A percentile compares a stretch with the other conserved stretches of the same genome.
These are phyloP conservation scores for Monochamus alternatus DNA, from an alignment of 2,888 invertebrate species.

Conservation along the genomic window DNA sequence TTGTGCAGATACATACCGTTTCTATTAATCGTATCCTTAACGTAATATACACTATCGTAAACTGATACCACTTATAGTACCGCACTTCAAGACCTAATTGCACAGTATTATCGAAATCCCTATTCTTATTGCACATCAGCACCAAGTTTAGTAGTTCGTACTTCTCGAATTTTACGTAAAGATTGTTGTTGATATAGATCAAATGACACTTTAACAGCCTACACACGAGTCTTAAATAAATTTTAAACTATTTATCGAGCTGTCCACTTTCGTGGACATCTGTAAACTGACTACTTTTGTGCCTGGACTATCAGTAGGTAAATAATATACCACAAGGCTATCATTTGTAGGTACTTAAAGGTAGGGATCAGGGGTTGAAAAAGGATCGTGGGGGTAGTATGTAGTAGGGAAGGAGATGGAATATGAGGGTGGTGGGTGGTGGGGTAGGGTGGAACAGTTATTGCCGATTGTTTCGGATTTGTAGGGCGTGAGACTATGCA, in stretches of 20 bases:
- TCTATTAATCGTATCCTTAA: too few species aligned
- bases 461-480: conserved; percentile 53
- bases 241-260: conserved; percentile 17
- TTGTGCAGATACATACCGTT: too few species aligned
- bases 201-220: conserved; percentile 12
- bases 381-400: conserved; percentile 12
- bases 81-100: background rate
- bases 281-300: conserved; percentile 43
- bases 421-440: conserved; percentile 7
- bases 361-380: conserved; percentile 28
- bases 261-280: conserved; percentile 37
- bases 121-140: background rate
- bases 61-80: too few species aligned
- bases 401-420: conserved; percentile 15
- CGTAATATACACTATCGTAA: too few species aligned
- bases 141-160: background rate
- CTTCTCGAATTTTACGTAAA: conserved; percentile 8
- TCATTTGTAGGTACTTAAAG: conserved; percentile 25
- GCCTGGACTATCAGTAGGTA: conserved; percentile 21
- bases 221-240: conserved; percentile 5
- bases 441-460: conserved; percentile 41
- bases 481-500: conserved; percentile 65
- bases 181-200: conserved; percentile 5
- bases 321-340: conserved; percentile 16
- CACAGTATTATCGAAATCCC: conserved; percentile 1